phyloP scores from a whole-genome alignment of 1,140 invertebrate genomes.

The Araneus ventricosus region DNA sequence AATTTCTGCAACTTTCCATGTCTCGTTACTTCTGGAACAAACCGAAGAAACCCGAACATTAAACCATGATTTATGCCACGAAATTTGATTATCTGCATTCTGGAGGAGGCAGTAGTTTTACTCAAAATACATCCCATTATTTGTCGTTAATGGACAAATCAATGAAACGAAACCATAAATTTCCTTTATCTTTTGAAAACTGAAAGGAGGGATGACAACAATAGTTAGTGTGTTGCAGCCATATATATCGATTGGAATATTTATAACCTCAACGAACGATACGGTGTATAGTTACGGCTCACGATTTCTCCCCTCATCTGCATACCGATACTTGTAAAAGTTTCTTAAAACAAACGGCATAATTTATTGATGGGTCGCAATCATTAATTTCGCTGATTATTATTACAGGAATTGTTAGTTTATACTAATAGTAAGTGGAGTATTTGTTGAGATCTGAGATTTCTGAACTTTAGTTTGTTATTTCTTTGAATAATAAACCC shows the following conservation, averaged over 20 bases:
- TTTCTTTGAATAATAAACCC: too few relatives aligned
- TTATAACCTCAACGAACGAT: background rate
- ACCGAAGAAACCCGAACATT: background rate
- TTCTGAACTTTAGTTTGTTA: too few relatives aligned
- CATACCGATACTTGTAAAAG: conserved; percentile 3
- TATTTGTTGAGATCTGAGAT: too few relatives aligned
- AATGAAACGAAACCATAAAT: conserved; percentile 25
- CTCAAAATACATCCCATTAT: conserved; percentile 7
- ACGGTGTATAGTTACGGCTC: background rate
- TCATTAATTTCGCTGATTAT: background rate
- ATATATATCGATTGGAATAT: background rate
- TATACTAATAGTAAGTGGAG: too few relatives aligned
- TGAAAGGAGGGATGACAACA: conserved; percentile 13
- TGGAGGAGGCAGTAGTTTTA: background rate
- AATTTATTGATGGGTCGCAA: background rate
- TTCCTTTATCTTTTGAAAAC: conserved; percentile 10
- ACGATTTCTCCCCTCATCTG: background rate
- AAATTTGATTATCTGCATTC: conserved; percentile 27
- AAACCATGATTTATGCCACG: background rate
- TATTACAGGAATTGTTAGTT: too few relatives aligned
- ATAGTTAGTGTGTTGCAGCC: conserved; percentile 12
- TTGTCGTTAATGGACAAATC: conserved; percentile 23
- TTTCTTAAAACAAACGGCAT: background rate
- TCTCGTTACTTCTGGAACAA: background rate
- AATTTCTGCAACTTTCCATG: too few relatives aligned